Base-by-base conservation (phyloP, 2,797 vertebrate species). In the Clamator glandarius region DNA sequence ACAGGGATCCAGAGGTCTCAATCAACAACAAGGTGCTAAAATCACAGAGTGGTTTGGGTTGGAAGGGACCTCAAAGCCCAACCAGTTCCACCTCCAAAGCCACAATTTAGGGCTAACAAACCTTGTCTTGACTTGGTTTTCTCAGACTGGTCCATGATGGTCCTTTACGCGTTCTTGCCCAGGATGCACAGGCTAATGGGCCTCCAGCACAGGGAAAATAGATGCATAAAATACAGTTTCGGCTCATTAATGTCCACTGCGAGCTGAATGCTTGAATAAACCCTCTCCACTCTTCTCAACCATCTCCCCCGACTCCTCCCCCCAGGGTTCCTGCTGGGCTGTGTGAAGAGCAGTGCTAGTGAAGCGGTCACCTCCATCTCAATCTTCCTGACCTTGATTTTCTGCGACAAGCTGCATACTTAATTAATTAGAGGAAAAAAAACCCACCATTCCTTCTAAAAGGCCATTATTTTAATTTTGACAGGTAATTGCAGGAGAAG, bases 401-500 rank as follows among this genome's bases (percentile, higher is more conserved):
- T 58, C 70, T 87, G 48, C 87, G 96, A 96, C 96, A 95, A 94
- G 85, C 89, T 74, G 84, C 96, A 95, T 88, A 95, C 90, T 96
- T 95, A 94, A 97, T 97, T 97, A 95, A 97, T 96, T 96, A 96
- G 89, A 44, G 52, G 72, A 82, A 93, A 82, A 93, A 48, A 23
- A 48, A 9, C 36, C 78, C 83, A 74, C 64, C 5, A 0, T 77
- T 92, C 93, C 79, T 33, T 85, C 94, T 93, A 85, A 97, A 93
- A 93, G 94, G 78, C 94, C 96, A 96, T 97, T 93, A 82, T 88
- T 97, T 96, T 88, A 52, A 84, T 95, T 89, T 78, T 96, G 96
- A 90, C 95, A 95, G 91, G 86, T 89, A 97, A 97, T 96, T 97
- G 94, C 93, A 75, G 74, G 86, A 89, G 91, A 89, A 96, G 95